A percentile compares a stretch with the other conserved stretches of the same genome.
Evolutionary conservation across 2,797 vertebrate species (phyloP).

Genomic region (Labroides dimidiatus): DNA sequence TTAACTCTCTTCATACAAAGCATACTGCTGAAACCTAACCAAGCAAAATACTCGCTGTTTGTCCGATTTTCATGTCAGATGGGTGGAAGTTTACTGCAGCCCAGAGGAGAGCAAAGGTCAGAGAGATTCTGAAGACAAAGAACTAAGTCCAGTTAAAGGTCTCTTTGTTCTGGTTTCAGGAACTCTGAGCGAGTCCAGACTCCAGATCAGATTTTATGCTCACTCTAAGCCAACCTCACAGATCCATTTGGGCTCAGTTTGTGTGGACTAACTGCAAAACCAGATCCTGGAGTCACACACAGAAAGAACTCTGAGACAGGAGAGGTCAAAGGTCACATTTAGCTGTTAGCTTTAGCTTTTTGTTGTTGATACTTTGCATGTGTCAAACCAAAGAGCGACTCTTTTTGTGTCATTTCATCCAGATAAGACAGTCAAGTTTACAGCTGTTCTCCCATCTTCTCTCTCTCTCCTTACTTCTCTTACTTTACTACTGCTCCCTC

Average conservation of each 20-base stretch:
- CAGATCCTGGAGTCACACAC: not conserved
- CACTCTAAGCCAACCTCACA: slow-evolving; percentile 11
- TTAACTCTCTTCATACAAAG: slow-evolving; percentile 61
- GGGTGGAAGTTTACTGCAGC: slow-evolving; percentile 33
- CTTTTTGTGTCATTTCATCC: no score
- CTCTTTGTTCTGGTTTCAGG: slow-evolving; percentile 21
- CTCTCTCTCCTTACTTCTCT: no score
- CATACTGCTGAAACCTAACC: slow-evolving; percentile 57
- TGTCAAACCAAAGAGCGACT: no score
- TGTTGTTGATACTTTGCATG: no score
- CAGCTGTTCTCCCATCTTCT: no score
- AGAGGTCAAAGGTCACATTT: no score
- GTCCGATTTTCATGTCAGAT: slow-evolving; percentile 33
- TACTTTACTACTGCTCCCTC: no score
- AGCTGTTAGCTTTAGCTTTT: no score
- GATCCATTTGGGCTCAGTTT: slow-evolving; percentile 21
- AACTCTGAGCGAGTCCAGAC: slow-evolving; percentile 13
- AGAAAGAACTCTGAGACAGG: no score
- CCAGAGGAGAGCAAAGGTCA: slow-evolving; percentile 31
- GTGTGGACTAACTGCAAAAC: slow-evolving; percentile 6
- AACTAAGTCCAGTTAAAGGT: slow-evolving; percentile 1
- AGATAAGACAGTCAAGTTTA: no score
- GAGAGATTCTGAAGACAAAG: not conserved
- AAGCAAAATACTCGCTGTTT: slow-evolving; percentile 59
- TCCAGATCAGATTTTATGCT: slow-evolving; percentile 28